These are phyloP conservation scores for Cirrhinus mrigala DNA, from an alignment of 2,797 vertebrate genomes.

Conservation along the genomic window DNA sequence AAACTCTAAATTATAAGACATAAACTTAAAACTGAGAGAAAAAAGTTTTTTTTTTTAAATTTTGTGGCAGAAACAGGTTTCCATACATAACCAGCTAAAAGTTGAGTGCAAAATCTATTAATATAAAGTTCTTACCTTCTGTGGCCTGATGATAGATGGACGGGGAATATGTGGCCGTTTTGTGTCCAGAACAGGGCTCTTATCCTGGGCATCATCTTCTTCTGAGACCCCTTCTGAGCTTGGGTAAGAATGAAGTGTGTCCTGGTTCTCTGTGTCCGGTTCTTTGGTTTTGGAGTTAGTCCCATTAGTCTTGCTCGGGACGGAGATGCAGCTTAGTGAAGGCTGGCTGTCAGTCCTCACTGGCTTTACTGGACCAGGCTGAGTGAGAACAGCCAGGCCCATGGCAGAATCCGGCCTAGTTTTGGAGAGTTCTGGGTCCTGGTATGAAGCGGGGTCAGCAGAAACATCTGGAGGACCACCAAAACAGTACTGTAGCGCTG, in stretches of 20 bases:
- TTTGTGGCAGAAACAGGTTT: not conserved
- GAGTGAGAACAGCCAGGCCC: slow-evolving; percentile 66
- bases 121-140: slow-evolving; percentile 66
- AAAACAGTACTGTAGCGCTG: slow-evolving; percentile 80
- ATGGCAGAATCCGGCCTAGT: slow-evolving; percentile 50
- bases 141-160: slow-evolving; percentile 77
- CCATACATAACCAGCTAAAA: not conserved
- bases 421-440: slow-evolving; percentile 60
- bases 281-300: slow-evolving; percentile 57
- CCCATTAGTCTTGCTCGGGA: slow-evolving; percentile 66
- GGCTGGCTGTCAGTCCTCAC: slow-evolving; percentile 57
- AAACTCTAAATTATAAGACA: no score
- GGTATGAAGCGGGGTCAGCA: slow-evolving; percentile 63
- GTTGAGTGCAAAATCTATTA: not conserved
- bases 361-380: slow-evolving; percentile 65
- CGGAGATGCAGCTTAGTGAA: slow-evolving; percentile 65
- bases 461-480: slow-evolving; percentile 75
- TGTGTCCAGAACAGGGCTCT: slow-evolving; percentile 59
- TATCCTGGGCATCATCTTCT: slow-evolving; percentile 63
- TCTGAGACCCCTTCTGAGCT: slow-evolving; percentile 67
- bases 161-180: slow-evolving; percentile 79
- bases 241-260: slow-evolving; percentile 48
- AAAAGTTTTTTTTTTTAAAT: no score
- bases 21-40: no score
- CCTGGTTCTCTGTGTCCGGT: slow-evolving; percentile 41